These are phyloP conservation scores for Artibeus jamaicensis DNA, from an alignment of 2,797 vertebrate genomes.

Conservation along the genomic window DNA sequence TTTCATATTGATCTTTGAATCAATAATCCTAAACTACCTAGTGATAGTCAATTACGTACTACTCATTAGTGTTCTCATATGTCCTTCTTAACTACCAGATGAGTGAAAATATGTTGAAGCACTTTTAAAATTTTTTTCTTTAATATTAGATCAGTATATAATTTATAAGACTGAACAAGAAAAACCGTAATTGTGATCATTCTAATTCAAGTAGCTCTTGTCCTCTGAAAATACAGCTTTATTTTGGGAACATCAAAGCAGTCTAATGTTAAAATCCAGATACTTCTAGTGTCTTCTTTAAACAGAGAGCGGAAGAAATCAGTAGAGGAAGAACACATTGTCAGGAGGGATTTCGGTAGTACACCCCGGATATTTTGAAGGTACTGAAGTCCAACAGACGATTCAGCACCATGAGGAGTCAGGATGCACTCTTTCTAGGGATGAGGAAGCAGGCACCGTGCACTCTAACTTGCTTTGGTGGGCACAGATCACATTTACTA, in stretches of 20 bases:
- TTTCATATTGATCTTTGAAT: constrained; percentile 38
- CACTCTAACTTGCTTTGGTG: neutral
- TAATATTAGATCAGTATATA: neutral
- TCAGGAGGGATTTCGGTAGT: neutral
- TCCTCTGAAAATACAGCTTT: neutral
- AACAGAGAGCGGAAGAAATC: neutral
- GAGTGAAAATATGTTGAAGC: neutral
- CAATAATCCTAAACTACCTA: constrained; percentile 44
- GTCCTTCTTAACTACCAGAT: neutral
- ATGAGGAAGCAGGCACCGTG: neutral
- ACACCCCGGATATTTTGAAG: neutral
- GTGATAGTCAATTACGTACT: neutral
- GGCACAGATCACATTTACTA: neutral
- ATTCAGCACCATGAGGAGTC: neutral
- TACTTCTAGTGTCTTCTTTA: neutral
- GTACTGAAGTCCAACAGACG: neutral
- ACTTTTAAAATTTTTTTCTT: neutral
- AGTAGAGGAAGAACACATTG: neutral
- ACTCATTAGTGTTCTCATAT: neutral
- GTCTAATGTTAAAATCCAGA: neutral
- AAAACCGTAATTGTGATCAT: neutral
- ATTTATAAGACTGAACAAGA: neutral
- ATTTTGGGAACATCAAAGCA: neutral
- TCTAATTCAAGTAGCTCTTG: neutral
- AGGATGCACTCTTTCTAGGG: neutral